phyloP scores from a whole-genome alignment of 1,140 invertebrate species.

The Papilio xuthus region DNA sequence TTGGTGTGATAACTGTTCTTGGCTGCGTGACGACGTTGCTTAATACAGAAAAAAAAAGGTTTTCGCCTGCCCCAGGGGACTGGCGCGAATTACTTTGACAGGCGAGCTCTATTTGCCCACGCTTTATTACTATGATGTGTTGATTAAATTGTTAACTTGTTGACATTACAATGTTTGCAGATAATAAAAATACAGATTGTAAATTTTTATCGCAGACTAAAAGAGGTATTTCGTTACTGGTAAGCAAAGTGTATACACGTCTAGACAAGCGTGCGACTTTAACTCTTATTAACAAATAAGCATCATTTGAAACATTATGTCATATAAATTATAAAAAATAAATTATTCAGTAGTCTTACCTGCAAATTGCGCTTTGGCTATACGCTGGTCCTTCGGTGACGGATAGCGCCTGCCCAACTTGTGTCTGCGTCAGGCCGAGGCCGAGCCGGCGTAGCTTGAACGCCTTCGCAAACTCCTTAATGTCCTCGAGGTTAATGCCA shows the following conservation, averaged over 20 bases:
- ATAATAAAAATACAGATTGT: slow-evolving; percentile 41
- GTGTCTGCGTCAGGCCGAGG: slow-evolving; percentile 97
- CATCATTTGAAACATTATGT: slow-evolving; percentile 36
- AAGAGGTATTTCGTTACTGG: neutral
- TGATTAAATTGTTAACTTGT: slow-evolving; percentile 37
- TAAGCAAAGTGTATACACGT: slow-evolving; percentile 31
- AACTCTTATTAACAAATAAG: slow-evolving; percentile 46
- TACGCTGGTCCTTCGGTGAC: slow-evolving; percentile 98
- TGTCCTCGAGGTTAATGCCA: slow-evolving; percentile 98
- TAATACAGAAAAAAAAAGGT: slow-evolving; percentile 43
- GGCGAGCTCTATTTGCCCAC: slow-evolving; percentile 34
- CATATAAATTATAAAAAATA: slow-evolving; percentile 23
- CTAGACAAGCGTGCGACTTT: slow-evolving; percentile 68
- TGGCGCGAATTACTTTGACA: slow-evolving; percentile 51
- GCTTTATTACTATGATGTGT: slow-evolving; percentile 38
- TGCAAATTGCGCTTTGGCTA: slow-evolving; percentile 99
- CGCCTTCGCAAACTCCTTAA: slow-evolving; percentile 98
- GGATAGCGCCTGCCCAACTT: slow-evolving; percentile 96
- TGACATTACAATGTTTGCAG: slow-evolving; percentile 27
- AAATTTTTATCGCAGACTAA: slow-evolving; percentile 15
- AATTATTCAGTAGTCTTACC: slow-evolving; percentile 82
- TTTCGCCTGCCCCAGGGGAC: slow-evolving; percentile 53
- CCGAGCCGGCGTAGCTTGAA: slow-evolving; percentile 97
- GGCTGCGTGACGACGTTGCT: slow-evolving; percentile 60
- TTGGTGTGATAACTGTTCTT: slow-evolving; percentile 68